A percentile compares a stretch with the other conserved stretches of the same genome.
phyloP scores from a whole-genome alignment of 2,113 vertebrate genomes.

The Mesoclemmys tuberculata region DNA sequence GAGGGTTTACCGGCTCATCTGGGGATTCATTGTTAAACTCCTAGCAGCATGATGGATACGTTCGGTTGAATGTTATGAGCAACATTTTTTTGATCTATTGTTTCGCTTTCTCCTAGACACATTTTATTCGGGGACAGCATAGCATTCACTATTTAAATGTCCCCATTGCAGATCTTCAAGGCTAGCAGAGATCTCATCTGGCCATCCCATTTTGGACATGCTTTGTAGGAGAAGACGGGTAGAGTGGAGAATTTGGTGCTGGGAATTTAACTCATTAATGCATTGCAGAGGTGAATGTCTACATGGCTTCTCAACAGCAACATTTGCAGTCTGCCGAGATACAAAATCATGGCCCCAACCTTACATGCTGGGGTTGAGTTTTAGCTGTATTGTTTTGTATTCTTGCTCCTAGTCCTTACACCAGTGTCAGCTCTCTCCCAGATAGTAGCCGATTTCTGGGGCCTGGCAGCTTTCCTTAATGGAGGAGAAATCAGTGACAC shows the following conservation, averaged over 20 bases:
- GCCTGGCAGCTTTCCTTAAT: neutral
- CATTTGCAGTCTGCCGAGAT: neutral
- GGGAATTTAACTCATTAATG: neutral
- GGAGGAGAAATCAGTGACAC: neutral
- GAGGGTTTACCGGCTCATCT: slow-evolving; percentile 34
- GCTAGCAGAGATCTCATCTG: neutral
- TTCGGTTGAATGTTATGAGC: slow-evolving; percentile 5
- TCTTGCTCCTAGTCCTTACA: neutral
- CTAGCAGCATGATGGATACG: neutral
- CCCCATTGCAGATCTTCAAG: neutral
- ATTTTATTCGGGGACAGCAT: slow-evolving; percentile 33
- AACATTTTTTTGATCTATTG: slow-evolving; percentile 34
- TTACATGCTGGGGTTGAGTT: neutral
- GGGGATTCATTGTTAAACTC: slow-evolving; percentile 42
- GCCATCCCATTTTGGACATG: neutral
- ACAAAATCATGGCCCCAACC: neutral
- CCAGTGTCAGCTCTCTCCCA: rapidly evolving
- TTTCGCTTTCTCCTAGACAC: slow-evolving; percentile 28
- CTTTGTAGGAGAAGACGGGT: neutral
- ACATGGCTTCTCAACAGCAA: neutral
- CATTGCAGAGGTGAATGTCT: neutral
- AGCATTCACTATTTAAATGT: neutral
- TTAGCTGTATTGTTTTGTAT: neutral
- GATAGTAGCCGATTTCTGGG: neutral
- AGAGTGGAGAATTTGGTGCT: neutral